A percentile compares a stretch with the other conserved stretches of the same genome.
These are phyloP conservation scores for Antedon mediterranea DNA, from an alignment of 53 echinoderm and acorn worm species.

Conservation along the genomic window DNA sequence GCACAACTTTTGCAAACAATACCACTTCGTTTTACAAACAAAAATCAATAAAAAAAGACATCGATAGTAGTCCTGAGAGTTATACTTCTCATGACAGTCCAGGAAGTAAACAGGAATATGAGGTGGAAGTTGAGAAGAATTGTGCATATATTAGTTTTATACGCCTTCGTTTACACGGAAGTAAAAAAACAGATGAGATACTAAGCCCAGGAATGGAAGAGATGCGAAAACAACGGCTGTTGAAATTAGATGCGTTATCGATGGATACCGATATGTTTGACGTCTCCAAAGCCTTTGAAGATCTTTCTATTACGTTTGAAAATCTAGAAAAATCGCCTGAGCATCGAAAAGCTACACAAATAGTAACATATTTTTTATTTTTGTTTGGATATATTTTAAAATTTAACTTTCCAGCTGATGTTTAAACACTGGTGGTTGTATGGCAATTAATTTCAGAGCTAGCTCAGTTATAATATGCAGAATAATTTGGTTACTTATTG, in stretches of 20 bases:
- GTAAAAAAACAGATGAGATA: not conserved
- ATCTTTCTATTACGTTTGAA: not conserved
- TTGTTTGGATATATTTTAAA: too few species aligned
- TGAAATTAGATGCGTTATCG: not conserved
- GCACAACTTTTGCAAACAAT: not conserved
- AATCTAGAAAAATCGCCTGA: not conserved
- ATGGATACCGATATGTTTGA: not conserved
- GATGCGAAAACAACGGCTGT: not conserved
- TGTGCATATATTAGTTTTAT: not conserved
- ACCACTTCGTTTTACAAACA: not conserved
- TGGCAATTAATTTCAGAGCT: too few species aligned
- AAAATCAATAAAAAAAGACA: not conserved
- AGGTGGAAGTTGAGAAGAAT: not conserved
- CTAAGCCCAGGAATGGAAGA: not conserved
- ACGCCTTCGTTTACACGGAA: not conserved
- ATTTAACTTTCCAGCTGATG: too few species aligned
- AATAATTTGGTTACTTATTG: too few species aligned
- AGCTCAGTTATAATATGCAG: too few species aligned
- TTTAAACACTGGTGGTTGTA: too few species aligned
- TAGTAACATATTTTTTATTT: not conserved
- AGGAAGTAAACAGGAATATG: not conserved
- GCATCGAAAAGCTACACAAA: not conserved
- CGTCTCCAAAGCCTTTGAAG: not conserved
- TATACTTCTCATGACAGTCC: not conserved
- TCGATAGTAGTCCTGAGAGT: not conserved